A percentile compares a stretch with the other conserved stretches of the same genome.
These are phyloP conservation scores for Notospermus geniculatus DNA, from an alignment of 1,140 invertebrate genomes.

Conservation along the genomic window DNA sequence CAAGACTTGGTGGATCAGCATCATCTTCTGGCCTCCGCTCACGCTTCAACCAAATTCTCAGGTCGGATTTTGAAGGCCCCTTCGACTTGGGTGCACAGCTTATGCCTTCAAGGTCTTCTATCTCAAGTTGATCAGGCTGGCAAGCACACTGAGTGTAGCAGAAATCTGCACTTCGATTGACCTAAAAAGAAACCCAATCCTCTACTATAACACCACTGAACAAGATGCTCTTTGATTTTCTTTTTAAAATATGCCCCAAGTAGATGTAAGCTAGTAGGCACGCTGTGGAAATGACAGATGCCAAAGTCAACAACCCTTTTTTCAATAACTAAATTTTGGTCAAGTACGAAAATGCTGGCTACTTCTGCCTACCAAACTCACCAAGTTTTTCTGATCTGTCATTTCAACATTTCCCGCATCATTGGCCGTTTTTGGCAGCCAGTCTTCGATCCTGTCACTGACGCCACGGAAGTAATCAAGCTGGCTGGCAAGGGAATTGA, in stretches of 20 bases:
- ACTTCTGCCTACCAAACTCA: too few species aligned
- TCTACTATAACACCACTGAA: too few species aligned
- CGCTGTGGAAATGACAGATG: not conserved
- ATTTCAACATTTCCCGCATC: too few species aligned
- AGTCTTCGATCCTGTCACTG: too few species aligned
- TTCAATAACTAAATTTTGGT: not conserved
- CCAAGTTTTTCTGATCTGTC: too few species aligned
- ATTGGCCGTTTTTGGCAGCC: too few species aligned
- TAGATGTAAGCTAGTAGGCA: not conserved
- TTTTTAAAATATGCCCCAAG: not conserved
- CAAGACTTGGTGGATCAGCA: not conserved
- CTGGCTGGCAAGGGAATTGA: too few species aligned
- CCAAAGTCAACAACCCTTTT: not conserved
- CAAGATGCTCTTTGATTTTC: slow-evolving; percentile 5
- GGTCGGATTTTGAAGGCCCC: not conserved
- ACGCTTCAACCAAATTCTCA: slow-evolving; percentile 2
- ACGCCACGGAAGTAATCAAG: too few species aligned
- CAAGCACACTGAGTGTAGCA: slow-evolving; percentile 2
- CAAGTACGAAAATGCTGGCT: not conserved
- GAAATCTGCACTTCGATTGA: not conserved
- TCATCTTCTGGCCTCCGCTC: not conserved
- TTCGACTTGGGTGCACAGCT: slow-evolving; percentile 2
- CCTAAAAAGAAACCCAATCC: not conserved
- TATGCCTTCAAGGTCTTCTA: slow-evolving; percentile 20
- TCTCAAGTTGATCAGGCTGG: slow-evolving; percentile 13